Evolutionary conservation across 2,888 invertebrate genomes (phyloP), one percentile per base, ranked within the genome.

Genomic region (Ametastegia equiseti): DNA sequence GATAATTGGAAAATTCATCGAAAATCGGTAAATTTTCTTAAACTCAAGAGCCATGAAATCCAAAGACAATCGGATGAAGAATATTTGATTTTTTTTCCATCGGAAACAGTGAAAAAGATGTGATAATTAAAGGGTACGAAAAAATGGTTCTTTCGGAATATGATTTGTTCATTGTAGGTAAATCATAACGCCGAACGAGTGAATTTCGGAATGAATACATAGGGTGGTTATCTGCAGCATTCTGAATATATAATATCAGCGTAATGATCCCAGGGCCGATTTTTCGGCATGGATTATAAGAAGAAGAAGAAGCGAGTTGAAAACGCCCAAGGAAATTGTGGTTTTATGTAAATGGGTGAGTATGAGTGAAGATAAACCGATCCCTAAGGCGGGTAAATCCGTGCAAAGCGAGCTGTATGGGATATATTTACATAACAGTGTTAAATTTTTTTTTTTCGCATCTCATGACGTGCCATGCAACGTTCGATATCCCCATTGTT

Each of bases 361-460:
- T 23, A 27, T 30, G 7, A 1, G 27, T 6, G 60, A 30, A 30
- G 3, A 30, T 60, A 60, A 4, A 60, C 30, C 60, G n/a, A n/a
- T n/a, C 5, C 23, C 23, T n/a, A 67, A 67, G 39, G 9, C 15
- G 2, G 39, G 63, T 33, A 19, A 39, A 67, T 36, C 65, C 19
- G 36, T 39, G 65, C n/a, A n/a, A n/a, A n/a, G n/a, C n/a, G n/a
- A n/a, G n/a, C n/a, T n/a, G n/a, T n/a, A n/a, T n/a, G 19, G 19
- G 6, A 19, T 19, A 63, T 9, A 67, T 67, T 67, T 67, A 67
- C 65, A 67, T 67, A 67, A 67, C 65, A 67, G 39, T 60, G 60
- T 60, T 60, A 30, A 27, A 27, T 60, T 60, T 13, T 60, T 15
- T 13, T 15, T 13, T 60, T 2, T 60, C 30, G 27, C 5, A 27